phyloP scores from a whole-genome alignment of 1,140 invertebrate species.

The Elymnias hypermnestra region DNA sequence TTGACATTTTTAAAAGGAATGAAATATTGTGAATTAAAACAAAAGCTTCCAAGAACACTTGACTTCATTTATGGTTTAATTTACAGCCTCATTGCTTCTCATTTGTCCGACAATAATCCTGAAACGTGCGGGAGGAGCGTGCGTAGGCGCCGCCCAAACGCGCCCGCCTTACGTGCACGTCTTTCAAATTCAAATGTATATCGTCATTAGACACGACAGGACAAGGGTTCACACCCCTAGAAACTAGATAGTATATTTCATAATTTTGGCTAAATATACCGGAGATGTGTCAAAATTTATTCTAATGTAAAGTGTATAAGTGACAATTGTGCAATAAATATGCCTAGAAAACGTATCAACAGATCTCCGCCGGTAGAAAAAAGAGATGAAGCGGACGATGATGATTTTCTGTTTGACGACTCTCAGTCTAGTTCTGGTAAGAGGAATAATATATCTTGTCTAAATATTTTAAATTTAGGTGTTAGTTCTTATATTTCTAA shows the following conservation, averaged over 20 bases:
- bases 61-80: too few relatives aligned
- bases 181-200: slow-evolving; percentile 33
- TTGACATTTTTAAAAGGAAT: too few relatives aligned
- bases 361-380: slow-evolving; percentile 47
- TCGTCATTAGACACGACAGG: slow-evolving; percentile 31
- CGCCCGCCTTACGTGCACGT: slow-evolving; percentile 63
- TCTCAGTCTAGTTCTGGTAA: slow-evolving; percentile 59
- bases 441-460: slow-evolving; percentile 1
- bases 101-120: slow-evolving; percentile 46
- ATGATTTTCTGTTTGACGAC: slow-evolving; percentile 66
- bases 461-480: too few relatives aligned
- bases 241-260: too few relatives aligned
- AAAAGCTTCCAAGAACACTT: too few relatives aligned
- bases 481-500: too few relatives aligned
- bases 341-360: slow-evolving; percentile 65
- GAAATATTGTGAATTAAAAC: too few relatives aligned
- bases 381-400: slow-evolving; percentile 48
- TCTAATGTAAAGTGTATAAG: background rate
- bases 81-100: too few relatives aligned
- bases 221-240: slow-evolving; percentile 21
- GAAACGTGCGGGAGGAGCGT: slow-evolving; percentile 49
- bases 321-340: slow-evolving; percentile 27
- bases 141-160: slow-evolving; percentile 49
- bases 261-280: background rate
- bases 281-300: background rate